A percentile compares a stretch with the other conserved stretches of the same genome.
Evolutionary conservation across 2,113 vertebrate genomes (phyloP).

Genomic region (Clinocottus analis): DNA sequence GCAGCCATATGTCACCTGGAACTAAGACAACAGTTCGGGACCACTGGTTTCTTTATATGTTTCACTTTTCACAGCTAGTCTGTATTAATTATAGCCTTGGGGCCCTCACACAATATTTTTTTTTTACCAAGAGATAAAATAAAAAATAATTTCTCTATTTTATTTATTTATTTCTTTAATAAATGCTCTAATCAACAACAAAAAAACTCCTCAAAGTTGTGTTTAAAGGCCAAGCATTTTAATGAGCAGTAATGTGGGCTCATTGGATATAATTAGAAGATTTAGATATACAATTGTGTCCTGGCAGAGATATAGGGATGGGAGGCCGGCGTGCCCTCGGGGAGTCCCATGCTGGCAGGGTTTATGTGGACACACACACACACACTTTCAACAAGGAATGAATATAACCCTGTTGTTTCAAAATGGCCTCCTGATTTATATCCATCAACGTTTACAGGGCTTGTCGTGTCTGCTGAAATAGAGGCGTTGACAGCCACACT

Average conservation of each 20-base stretch:
- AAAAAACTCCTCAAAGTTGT: not conserved
- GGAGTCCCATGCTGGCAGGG: slow-evolving; percentile 78
- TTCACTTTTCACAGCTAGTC: not conserved
- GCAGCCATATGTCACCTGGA: not conserved
- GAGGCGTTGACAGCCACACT: slow-evolving; percentile 84
- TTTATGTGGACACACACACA: slow-evolving; percentile 68
- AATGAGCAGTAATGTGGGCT: slow-evolving; percentile 28
- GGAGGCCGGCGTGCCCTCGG: slow-evolving; percentile 49
- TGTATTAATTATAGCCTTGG: not conserved
- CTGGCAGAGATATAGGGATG: slow-evolving; percentile 52
- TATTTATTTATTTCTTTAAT: not conserved
- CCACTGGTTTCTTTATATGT: not conserved
- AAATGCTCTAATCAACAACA: not conserved
- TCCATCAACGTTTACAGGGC: slow-evolving; percentile 81
- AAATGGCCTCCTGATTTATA: slow-evolving; percentile 84
- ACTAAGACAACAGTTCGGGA: not conserved
- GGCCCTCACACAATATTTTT: not conserved
- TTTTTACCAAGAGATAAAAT: not conserved
- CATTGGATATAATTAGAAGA: slow-evolving; percentile 36
- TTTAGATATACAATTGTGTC: slow-evolving; percentile 39
- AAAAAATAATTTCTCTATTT: not conserved
- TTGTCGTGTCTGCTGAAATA: slow-evolving; percentile 79
- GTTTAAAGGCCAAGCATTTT: slow-evolving; percentile 3
- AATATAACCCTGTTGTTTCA: slow-evolving; percentile 84
- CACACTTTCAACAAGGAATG: slow-evolving; percentile 76